Evolutionary conservation across 2,113 vertebrate species (phyloP), one percentile per base, ranked within the genome.

Genomic region (Girardinichthys multiradiatus): DNA sequence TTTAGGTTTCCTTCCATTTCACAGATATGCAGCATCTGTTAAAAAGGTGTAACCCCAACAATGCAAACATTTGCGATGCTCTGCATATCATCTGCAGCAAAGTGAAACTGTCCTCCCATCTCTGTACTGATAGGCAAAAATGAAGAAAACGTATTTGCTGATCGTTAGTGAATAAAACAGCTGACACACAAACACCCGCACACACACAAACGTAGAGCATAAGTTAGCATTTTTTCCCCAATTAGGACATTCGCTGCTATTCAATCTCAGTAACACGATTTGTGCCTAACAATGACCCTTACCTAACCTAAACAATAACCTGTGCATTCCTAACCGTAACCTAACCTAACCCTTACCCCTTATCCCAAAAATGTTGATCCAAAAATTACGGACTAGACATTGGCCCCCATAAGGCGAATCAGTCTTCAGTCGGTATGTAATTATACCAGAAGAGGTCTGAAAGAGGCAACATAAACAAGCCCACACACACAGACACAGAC

Each of bases 401-500:
- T 21, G 19, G 39, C 15, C 14, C 39, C 39, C 0, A 17, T 5
- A 19, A 45, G 4, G 17, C 42, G 4, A 45, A 17, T 45, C 42
- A 45, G 42, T 45, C 13, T 15, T 42, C 4, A 0, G 17, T 4
- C 1, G 17, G 42, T 45, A 45, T 5, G 15, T 45, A 45, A 45
- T 5, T 19, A 19, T 19, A 45, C 14, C 42, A 19, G 42, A 45
- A 45, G 19, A 45, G 17, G 42, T 33, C 42, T 2, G 17, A 45
- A 19, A 7, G 42, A 45, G 42, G 17, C 42, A 4, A 33, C 28
- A 28, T n/a, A 54, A 21, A 54, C 48, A 54, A 24, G 9, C 48
- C 19, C 62, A 42, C 33, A 39, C n/a, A 64, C 33, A 42, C 62
- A 27, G 28, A 61, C 59, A 21, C 70, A 71, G 17, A 26, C 27